Base-by-base conservation (phyloP, 2,113 vertebrate genomes). In the Sander lucioperca region DNA sequence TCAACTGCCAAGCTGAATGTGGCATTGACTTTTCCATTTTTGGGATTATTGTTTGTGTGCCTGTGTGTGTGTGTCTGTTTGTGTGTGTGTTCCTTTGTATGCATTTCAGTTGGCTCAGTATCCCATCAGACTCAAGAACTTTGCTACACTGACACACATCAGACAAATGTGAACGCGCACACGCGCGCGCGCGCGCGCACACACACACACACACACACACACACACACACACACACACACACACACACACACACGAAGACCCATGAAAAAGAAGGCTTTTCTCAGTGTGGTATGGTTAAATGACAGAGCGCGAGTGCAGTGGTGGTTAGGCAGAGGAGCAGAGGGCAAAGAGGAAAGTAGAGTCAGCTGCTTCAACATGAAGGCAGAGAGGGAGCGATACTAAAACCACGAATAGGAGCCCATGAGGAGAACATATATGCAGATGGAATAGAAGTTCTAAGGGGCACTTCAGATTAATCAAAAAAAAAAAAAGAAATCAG, bases 301-400 rank as follows among this genome's bases (percentile, higher is more conserved):
- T 93, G 91, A 94, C 3, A 94, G 92, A 88, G 92, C 18, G 58
- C 19, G 78, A 86, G 71, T n/a, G 23, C 84, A 77, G 80, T 30
- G 2, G 85, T 5, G 85, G 88, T 87, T 75, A 84, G 65, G 18
- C 64, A 43, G 70, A 69, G 57, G 58, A 84, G 79, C n/a, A 50
- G 63, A 87, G 80, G 81, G 83, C 76, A 86, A 63, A 79, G 80
- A 82, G 79, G 70, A 86, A 85, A 87, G 75, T 65, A 70, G 18
- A 86, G 80, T 91, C 89, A 91, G 87, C 92, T 88, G 82, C 87
- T 88, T 57, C 15, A 6, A 72, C 80, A 74, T 87, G 77, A 85
- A 72, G 54, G 65, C 69, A 65, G 7, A 73, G 56, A 80, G 73
- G 61, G 73, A 76, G 70, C 10, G 57, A 86, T 56, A 62, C 61